Base-by-base conservation (phyloP, 2,888 invertebrate genomes). In the Parthenolecanium corni region DNA sequence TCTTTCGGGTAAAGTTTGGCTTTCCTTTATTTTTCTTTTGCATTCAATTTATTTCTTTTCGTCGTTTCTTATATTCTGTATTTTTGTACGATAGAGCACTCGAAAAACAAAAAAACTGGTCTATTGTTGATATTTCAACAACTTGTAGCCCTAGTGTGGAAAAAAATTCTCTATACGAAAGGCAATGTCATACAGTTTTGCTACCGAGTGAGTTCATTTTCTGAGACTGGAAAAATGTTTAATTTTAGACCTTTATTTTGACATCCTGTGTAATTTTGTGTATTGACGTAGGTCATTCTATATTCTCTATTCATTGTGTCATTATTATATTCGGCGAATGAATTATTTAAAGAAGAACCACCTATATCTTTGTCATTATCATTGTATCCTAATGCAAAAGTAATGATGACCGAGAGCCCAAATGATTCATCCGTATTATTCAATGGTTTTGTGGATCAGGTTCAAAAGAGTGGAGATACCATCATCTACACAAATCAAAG, bases 201-300 rank as follows among this genome's bases (percentile, higher is more conserved):
- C 2, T 25, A 42, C 24, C 44, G 57, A 57, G 57, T 57, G 18
- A 20, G 57, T 57, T n/a, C n/a, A n/a, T n/a, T n/a, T 25, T 57
- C 5, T 20, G 12, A 1, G 40, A 14, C 2, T 11, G 2, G 24
- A n/a, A 31, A 6, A 31, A 31, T 9, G 9, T 31, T 31, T 31
- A 16, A n/a, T 52, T 25, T 12, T 24, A 25, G 3, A 2, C 11
- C 12, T 52, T 1, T n/a, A 52, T 36, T 18, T 47, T 20, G 2
- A 20, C 11, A 1, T 47, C n/a, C 9, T 2, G 14, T 25, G 1
- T 24, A 5, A 25, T 52, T 24, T 52, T 2, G 16, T 52, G 2
- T n/a, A n/a, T n/a, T n/a, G n/a, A n/a, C n/a, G n/a, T 31, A 52
- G 52, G 25, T 52, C 6, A 2, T 52, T 14, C 36, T 52, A 16